Evolutionary conservation across 30 jellyfish, hydroid and myxozoan genomes (phyloP).

Genomic region (Pseudorhiza aurosa): DNA sequence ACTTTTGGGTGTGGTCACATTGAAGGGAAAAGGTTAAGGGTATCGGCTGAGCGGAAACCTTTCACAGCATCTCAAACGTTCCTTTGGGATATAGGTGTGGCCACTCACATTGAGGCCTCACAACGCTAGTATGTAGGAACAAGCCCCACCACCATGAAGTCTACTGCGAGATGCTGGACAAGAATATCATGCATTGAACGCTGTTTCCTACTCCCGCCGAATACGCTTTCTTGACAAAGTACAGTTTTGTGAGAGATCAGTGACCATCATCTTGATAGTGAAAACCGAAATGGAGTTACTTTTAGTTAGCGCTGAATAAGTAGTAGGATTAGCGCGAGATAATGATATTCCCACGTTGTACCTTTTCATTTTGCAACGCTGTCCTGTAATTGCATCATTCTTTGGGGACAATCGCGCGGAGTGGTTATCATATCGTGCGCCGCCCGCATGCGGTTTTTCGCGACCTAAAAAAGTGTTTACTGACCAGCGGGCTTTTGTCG

Average conservation of each 20-base stretch:
- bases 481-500: neutral
- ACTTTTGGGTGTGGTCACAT: too few relatives aligned
- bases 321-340: neutral
- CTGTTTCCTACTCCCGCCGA: too few relatives aligned
- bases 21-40: too few relatives aligned
- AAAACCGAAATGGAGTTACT: neutral
- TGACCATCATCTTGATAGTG: neutral
- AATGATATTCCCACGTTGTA: slow-evolving; percentile 46
- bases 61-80: too few relatives aligned
- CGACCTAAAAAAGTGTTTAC: slow-evolving; percentile 1
- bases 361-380: slow-evolving; percentile 39
- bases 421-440: slow-evolving; percentile 11
- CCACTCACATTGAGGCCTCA: too few relatives aligned
- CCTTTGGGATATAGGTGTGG: too few relatives aligned
- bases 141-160: too few relatives aligned
- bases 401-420: slow-evolving; percentile 19
- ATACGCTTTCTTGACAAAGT: too few relatives aligned
- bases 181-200: too few relatives aligned
- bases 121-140: too few relatives aligned
- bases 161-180: too few relatives aligned
- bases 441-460: slow-evolving; percentile 10
- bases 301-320: neutral
- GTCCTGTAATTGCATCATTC: slow-evolving; percentile 1
- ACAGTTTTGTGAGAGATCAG: neutral
- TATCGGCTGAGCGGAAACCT: too few relatives aligned